These are phyloP conservation scores for Pararge aegeria DNA, from an alignment of 1,140 invertebrate species.

Conservation along the genomic window DNA sequence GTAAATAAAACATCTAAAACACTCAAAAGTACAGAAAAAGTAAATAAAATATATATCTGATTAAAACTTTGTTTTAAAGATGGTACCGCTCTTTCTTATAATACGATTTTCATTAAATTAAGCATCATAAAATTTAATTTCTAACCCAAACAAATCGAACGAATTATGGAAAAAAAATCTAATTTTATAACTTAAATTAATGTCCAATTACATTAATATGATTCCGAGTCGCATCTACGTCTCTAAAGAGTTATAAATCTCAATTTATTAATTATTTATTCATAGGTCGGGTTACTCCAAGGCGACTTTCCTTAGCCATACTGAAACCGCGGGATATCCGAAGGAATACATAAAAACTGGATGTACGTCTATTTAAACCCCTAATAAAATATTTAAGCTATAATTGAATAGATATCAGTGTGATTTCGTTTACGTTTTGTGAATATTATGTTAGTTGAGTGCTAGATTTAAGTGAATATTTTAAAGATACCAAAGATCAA, in stretches of 20 bases:
- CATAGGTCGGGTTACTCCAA: conserved; percentile 18
- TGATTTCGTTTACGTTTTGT: conserved; percentile 30
- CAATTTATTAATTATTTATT: conserved; percentile 44
- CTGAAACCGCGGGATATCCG: conserved; percentile 39
- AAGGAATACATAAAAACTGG: conserved; percentile 30
- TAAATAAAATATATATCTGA: not conserved
- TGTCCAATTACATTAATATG: conserved; percentile 32
- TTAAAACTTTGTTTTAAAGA: not conserved
- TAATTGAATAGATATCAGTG: conserved; percentile 36
- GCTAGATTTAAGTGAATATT: not conserved
- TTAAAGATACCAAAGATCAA: not conserved
- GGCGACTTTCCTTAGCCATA: conserved; percentile 18
- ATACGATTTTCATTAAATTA: conserved; percentile 2
- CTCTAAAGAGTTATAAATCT: conserved; percentile 42
- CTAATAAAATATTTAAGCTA: conserved; percentile 32
- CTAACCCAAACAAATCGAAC: conserved; percentile 1
- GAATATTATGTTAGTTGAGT: conserved; percentile 12
- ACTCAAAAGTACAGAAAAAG: not conserved
- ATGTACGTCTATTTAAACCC: conserved; percentile 20
- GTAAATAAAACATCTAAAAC: not conserved
- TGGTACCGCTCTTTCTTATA: not conserved
- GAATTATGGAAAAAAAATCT: conserved; percentile 5
- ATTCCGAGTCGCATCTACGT: conserved; percentile 22
- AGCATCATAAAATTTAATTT: not conserved
- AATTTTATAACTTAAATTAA: conserved; percentile 29